These are phyloP conservation scores for Notoglanidium macrostoma DNA, from an alignment of 2,797 vertebrate species.

Conservation along the genomic window DNA sequence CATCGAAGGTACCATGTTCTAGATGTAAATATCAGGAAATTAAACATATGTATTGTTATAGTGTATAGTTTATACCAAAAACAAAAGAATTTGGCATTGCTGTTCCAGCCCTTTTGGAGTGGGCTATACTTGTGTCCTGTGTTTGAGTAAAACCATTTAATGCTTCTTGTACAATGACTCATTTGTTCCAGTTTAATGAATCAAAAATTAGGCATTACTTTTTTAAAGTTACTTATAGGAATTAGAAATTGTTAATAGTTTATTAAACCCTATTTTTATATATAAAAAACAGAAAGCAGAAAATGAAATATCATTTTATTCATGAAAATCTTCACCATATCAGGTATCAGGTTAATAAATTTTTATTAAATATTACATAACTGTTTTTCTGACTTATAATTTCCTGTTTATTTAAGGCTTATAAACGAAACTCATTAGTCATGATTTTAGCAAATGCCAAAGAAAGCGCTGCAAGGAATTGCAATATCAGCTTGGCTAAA, in stretches of 20 bases:
- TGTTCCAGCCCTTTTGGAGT: not conserved
- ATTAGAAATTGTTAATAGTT: not conserved
- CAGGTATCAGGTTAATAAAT: not conserved
- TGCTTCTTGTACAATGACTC: not conserved
- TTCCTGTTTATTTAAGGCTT: not conserved
- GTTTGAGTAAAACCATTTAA: not conserved
- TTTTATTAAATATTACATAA: not conserved
- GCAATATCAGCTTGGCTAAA: not conserved
- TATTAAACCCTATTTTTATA: not conserved
- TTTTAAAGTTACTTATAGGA: not conserved
- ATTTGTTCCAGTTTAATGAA: not conserved
- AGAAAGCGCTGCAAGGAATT: not conserved
- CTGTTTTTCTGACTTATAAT: not conserved
- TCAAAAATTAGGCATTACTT: not conserved
- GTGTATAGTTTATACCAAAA: not conserved
- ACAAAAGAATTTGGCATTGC: not conserved
- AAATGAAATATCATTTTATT: conserved; percentile 5
- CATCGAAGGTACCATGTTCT: not conserved
- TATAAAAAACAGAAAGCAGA: not conserved
- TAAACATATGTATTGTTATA: not conserved
- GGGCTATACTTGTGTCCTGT: not conserved
- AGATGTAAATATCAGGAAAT: not conserved
- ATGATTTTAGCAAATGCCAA: not conserved
- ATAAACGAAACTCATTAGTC: too few relatives aligned
- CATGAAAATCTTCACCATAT: not conserved